Base-by-base conservation (phyloP, 2,888 invertebrate genomes). In the Magallana nippona region DNA sequence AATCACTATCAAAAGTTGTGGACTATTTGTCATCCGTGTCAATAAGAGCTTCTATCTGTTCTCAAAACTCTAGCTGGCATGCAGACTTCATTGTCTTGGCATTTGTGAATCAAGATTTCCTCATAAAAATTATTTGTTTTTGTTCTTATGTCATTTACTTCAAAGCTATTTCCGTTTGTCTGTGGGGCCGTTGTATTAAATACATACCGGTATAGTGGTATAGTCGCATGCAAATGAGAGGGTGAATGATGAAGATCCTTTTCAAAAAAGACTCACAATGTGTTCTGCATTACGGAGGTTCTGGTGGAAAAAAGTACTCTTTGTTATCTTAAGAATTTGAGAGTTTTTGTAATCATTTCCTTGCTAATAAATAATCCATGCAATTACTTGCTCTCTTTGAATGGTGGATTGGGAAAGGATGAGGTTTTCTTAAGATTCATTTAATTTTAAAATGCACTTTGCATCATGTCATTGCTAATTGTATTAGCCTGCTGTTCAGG, bases 11-110 rank as follows among this genome's bases (percentile, higher is more conserved):
- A 71, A 13, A 15, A 71, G 71, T 15, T 15, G 27, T 27, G 27
- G 27, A 71, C 15, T 71, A 71, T 71, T 71, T 71, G 71, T 71
- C 71, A 71, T 27, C 19, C 19, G 60, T 60, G 71, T 71, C 71
- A 71, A 71, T 71, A 27, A 27, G 27, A 63, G 19, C 13, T 63
- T 63, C 10, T 19, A 22, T 22, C 19, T 13, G 22, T 63, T 71
- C 3, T 32, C 11, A 60, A n/a, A 71, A 32, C 15, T 32, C 13
- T 71, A 32, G 71, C 22, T 44, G 44, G 44, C 8, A 44, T 44
- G 44, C 44, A 27, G 71, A 32, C 71, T 71, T 71, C 32, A 71
- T 71, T 71, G 71, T 71, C 71, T 71, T 22, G 71, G 71, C 27
- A 71, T 27, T 71, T 71, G 32, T 27, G 27, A 71, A 71, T 71